Conservation (phyloP, 2,113 vertebrate species). For the Erpornis zantholeuca region DNA sequence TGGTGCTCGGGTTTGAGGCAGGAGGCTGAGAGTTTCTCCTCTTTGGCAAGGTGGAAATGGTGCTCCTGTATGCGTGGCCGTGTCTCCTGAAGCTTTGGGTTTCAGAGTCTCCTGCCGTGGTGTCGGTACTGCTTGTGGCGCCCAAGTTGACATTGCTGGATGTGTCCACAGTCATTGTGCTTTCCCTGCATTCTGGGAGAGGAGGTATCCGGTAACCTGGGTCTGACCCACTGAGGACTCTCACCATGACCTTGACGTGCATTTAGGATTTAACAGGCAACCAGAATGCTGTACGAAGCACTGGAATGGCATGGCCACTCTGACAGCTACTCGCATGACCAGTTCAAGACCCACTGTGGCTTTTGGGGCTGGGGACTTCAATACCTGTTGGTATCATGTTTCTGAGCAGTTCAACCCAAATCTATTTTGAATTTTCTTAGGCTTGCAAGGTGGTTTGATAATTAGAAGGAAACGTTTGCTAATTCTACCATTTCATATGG, state of each 20-base stretch:
- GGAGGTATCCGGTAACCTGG: not conserved
- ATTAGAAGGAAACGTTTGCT: not conserved
- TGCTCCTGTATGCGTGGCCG: not conserved
- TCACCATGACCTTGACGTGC: slow-evolving; percentile 23
- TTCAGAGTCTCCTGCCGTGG: not conserved
- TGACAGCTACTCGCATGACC: not conserved
- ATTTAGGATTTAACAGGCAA: not conserved
- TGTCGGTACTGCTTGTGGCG: not conserved
- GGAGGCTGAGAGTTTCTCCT: not conserved
- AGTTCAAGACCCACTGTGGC: not conserved
- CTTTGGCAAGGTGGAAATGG: accelerated
- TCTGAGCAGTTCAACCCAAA: not conserved
- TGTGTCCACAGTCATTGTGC: not conserved
- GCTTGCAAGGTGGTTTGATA: not conserved
- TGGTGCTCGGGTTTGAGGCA: not conserved
- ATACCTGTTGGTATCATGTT: not conserved
- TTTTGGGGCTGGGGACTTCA: not conserved
- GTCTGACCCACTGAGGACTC: not conserved
- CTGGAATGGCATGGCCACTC: not conserved
- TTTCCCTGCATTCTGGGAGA: not conserved
- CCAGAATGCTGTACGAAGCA: accelerated
- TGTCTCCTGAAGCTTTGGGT: not conserved
- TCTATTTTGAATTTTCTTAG: not conserved
- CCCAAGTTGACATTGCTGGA: not conserved
- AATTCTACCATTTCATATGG: not conserved